phyloP scores from a whole-genome alignment of 2,113 vertebrate genomes.

The Bolborhynchus lineola region DNA sequence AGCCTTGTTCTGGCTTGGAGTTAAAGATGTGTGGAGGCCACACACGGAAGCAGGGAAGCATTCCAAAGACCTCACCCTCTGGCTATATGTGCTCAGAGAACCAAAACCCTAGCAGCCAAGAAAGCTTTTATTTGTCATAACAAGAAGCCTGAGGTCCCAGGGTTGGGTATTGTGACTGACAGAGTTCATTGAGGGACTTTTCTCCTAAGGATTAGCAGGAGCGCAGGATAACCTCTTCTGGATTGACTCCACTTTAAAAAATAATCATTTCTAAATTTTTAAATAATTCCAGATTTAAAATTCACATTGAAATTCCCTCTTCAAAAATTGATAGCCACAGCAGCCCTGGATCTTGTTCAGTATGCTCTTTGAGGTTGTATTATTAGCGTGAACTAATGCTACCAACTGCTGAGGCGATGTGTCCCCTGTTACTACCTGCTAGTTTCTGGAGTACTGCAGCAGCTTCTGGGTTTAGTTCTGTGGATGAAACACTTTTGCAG shows the following conservation, averaged over 20 bases:
- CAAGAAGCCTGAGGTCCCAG: not conserved
- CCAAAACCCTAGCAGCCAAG: not conserved
- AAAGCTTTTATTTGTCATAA: not conserved
- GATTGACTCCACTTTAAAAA: constrained; percentile 41
- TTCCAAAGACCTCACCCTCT: not conserved
- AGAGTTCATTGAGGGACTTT: not conserved
- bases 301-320: constrained; percentile 56
- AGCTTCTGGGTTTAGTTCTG: not conserved
- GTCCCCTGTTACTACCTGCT: constrained; percentile 49
- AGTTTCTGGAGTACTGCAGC: not conserved
- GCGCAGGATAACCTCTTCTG: not conserved
- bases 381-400: constrained; percentile 64
- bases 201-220: not conserved
- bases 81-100: not conserved
- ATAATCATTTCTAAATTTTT: constrained; percentile 63
- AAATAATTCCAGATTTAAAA: constrained; percentile 43
- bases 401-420: constrained; percentile 19
- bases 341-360: constrained; percentile 47
- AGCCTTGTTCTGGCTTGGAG: not conserved
- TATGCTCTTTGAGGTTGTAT: constrained; percentile 66
- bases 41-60: not conserved
- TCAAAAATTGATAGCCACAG: constrained; percentile 58
- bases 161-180: not conserved
- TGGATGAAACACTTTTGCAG: not conserved
- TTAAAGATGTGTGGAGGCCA: not conserved